These are phyloP conservation scores for Trichomalopsis sarcophagae DNA, from an alignment of 1,140 invertebrate species.

Conservation along the genomic window DNA sequence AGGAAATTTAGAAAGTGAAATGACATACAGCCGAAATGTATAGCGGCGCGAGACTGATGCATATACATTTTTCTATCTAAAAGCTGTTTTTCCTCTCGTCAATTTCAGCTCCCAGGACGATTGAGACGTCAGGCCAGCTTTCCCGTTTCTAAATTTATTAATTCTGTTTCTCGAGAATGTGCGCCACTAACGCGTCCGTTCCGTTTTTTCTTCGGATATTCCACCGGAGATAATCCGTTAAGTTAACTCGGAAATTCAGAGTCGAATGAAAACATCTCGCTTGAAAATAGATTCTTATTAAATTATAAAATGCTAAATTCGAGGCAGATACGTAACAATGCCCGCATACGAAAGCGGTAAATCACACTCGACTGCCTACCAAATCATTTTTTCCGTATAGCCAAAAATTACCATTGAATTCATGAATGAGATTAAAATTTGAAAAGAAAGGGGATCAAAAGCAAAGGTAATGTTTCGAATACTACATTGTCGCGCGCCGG, in stretches of 20 bases:
- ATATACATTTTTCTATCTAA: too few relatives aligned
- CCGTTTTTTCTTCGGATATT: not conserved
- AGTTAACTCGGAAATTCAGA: not conserved
- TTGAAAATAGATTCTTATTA: not conserved
- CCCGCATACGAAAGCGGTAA: not conserved
- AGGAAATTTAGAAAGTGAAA: too few relatives aligned
- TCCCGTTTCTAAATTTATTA: not conserved
- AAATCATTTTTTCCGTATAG: not conserved
- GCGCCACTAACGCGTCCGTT: not conserved
- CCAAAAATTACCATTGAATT: not conserved
- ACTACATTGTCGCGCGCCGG: too few relatives aligned
- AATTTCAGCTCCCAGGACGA: not conserved
- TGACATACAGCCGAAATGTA: too few relatives aligned
- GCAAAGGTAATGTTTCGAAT: not conserved
- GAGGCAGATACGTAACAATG: not conserved
- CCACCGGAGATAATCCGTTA: not conserved
- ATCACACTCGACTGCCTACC: not conserved
- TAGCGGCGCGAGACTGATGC: too few relatives aligned
- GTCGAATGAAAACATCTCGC: not conserved
- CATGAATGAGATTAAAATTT: not conserved
- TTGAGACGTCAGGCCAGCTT: not conserved
- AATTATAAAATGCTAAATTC: not conserved
- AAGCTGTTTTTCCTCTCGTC: not conserved
- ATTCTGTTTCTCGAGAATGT: not conserved
- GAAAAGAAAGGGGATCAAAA: not conserved